Conservation (phyloP, 2,797 vertebrate species). For the Crypturellus tataupa region DNA sequence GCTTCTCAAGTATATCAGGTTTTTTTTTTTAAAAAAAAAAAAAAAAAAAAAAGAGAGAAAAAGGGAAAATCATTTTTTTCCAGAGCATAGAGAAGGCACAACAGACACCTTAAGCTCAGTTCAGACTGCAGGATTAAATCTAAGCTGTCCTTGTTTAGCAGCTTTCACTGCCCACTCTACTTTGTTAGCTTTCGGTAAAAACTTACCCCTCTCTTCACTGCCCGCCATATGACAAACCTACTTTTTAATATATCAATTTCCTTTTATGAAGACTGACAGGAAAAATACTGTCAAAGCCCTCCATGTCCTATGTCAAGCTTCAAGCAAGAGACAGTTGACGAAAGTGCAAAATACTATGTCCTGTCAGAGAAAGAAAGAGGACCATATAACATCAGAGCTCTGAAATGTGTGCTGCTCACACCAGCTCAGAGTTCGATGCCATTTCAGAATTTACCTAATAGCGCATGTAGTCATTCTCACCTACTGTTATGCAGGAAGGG, state of each 20-base stretch:
- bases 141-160: not conserved
- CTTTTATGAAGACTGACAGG: not conserved
- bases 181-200: not conserved
- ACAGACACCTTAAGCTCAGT: not conserved
- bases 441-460: not conserved
- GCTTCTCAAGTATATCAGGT: not conserved
- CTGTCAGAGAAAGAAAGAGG: not conserved
- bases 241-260: not conserved
- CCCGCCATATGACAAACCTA: not conserved
- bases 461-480: accelerated
- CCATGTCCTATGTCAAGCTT: not conserved
- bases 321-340: not conserved
- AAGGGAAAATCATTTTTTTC: not conserved
- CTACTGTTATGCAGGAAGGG: not conserved
- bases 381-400: not conserved
- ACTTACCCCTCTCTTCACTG: not conserved
- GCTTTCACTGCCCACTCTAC: not conserved
- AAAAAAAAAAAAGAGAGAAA: not conserved
- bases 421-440: accelerated
- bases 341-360: not conserved
- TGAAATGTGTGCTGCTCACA: not conserved
- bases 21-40: not conserved
- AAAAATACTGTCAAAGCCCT: not conserved
- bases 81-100: not conserved
- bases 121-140: not conserved